Base-by-base conservation (phyloP, 2,113 vertebrate genomes). In the Oreotrochilus melanogaster region DNA sequence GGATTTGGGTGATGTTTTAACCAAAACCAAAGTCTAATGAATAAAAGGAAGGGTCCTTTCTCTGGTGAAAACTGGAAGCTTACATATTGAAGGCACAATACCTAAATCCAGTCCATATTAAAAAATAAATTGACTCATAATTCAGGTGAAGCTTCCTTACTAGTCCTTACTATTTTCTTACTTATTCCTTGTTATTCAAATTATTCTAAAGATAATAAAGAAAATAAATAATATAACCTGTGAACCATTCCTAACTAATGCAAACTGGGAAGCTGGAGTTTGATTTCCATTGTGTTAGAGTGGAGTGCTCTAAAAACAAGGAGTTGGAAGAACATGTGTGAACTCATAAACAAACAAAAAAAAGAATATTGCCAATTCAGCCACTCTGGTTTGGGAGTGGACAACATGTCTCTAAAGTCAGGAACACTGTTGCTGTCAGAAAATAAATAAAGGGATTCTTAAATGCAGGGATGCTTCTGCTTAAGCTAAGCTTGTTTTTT, bases 311-410 rank as follows among this genome's bases (percentile, higher is more conserved):
- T 39, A 39, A 39, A 39, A 39, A 39, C 39, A 39, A 39, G 10
- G 39, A 47, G 57, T 71, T 90, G 86, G 92, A 76, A 73, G 62
- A 94, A 67, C 50, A 91, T 54, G 83, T 95, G 64, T 83, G 86
- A 93, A 91, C 90, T 90, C 62, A 74, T 86, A 87, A 94, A 94
- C 61, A 43, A 90, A 9, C 39, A 47, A 47, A 21, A 47, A 18
- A 81, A 71, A 96, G 72, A 57, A 51, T 60, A 80, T 86, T 95
- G 86, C 72, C 80, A 90, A 50, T 83, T 96, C 83, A 89, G 21
- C 60, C 42, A 15, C 85, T 85, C 54, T 92, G 54, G 28, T 86
- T 96, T 97, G 86, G 61, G 83, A 95, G 70, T 86, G 92, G 90
- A 48, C 75, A 54, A 14, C 48, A 62, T 89, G 37, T 82, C 65